A percentile compares a stretch with the other conserved stretches of the same genome.
Evolutionary conservation across 2,888 invertebrate genomes (phyloP).

Genomic region (Ametastegia equiseti): DNA sequence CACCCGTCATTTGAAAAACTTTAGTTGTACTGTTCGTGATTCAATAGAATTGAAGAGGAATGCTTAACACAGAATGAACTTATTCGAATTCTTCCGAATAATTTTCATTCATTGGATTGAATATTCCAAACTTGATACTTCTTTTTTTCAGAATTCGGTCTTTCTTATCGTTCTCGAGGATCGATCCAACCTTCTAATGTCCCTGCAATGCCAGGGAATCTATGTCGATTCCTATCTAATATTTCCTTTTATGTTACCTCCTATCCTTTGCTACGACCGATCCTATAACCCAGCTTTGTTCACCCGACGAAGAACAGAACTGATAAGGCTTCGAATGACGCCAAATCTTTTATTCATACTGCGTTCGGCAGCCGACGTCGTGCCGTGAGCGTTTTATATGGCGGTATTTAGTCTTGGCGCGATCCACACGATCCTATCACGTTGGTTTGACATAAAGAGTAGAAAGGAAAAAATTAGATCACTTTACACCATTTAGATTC

Average conservation of each 20-base stretch:
- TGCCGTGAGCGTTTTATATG: slow-evolving; percentile 37
- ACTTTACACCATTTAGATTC: too few species aligned
- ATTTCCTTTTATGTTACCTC: slow-evolving; percentile 25
- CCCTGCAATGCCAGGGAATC: neutral
- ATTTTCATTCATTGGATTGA: too few species aligned
- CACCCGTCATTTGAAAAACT: neutral
- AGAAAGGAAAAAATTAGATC: neutral
- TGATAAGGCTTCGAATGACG: slow-evolving; percentile 44
- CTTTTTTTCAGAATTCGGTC: neutral
- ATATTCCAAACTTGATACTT: too few species aligned
- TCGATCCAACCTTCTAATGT: too few species aligned
- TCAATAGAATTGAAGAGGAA: neutral
- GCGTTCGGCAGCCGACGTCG: slow-evolving; percentile 40
- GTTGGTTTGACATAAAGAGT: neutral
- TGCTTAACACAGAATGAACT: too few species aligned
- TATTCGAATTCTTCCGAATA: too few species aligned
- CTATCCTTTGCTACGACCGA: neutral
- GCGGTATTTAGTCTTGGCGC: slow-evolving; percentile 35
- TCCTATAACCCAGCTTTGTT: slow-evolving; percentile 6
- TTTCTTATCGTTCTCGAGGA: neutral
- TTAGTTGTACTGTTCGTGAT: neutral
- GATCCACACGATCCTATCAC: slow-evolving; percentile 3
- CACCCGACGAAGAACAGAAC: slow-evolving; percentile 32
- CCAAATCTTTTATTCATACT: slow-evolving; percentile 45
- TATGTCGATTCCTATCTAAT: slow-evolving; percentile 31